Evolutionary conservation across 2,888 invertebrate species (phyloP), one percentile per base, ranked within the genome.

Genomic region (Brachyptera putata): DNA sequence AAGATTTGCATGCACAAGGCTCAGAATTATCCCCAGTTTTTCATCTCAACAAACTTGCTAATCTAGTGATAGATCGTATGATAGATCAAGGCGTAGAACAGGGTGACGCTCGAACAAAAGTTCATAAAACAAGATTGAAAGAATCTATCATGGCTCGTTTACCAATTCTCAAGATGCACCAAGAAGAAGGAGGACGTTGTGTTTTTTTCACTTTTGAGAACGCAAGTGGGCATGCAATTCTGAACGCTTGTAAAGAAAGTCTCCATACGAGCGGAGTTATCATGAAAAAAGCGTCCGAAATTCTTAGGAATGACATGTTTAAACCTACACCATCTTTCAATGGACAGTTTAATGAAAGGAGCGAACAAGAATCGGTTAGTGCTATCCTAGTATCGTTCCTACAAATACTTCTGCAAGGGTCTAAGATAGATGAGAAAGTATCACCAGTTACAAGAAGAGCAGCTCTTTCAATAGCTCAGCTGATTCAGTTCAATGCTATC

Each of bases 21-120:
- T 34, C 34, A 9, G 34, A 34, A 34, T 34, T 5, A 34, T 34
- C 34, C 34, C 34, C 34, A 70, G n/a, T n/a, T n/a, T n/a, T n/a
- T n/a, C n/a, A n/a, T n/a, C n/a, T 34, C n/a, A n/a, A n/a, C n/a
- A n/a, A n/a, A n/a, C n/a, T n/a, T n/a, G n/a, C n/a, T n/a, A n/a
- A n/a, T n/a, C 5, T 9, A 34, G 34, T 34, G 5, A 11, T 34
- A 34, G 34, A 34, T 34, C 34, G 34, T 34, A 34, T 34, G 34
- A 34, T 34, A 11, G 34, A 34, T 13, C 34, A 34, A 34, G 34
- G 34, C 13, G 34, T 34, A 34, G 34, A 11, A 11, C 34, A 34
- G 34, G 11, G 34, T 34, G 34, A 34, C 11, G 34, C 34, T 9
- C 5, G 5, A 11, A 9, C 34, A 7, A 34, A 34, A 34, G 34